A percentile compares a stretch with the other conserved stretches of the same genome.
phyloP scores from a whole-genome alignment of 1,140 invertebrate species.

The Caerostris extrusa region DNA sequence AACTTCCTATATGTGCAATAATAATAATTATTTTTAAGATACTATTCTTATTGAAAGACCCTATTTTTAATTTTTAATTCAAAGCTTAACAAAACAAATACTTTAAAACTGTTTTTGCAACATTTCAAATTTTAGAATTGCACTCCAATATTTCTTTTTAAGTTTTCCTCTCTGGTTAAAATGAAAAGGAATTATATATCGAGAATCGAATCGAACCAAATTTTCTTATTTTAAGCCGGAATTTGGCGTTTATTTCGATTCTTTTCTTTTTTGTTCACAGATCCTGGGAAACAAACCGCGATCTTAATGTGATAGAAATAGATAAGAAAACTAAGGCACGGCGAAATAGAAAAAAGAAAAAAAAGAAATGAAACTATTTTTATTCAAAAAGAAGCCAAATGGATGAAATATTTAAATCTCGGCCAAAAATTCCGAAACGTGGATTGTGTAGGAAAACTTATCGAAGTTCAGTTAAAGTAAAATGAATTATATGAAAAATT shows the following conservation, averaged over 20 bases:
- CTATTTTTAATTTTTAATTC: too few species aligned
- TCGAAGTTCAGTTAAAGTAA: not conserved
- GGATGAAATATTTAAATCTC: slow-evolving; percentile 56
- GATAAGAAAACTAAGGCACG: not conserved
- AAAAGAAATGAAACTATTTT: not conserved
- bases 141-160: too few species aligned
- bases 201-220: not conserved
- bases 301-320: slow-evolving; percentile 49
- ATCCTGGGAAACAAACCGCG: not conserved
- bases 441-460: not conserved
- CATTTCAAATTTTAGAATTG: too few species aligned
- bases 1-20: too few species aligned
- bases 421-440: slow-evolving; percentile 8
- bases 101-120: too few species aligned
- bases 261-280: not conserved
- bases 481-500: not conserved
- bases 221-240: not conserved
- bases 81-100: too few species aligned
- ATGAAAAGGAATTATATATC: not conserved
- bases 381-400: slow-evolving; percentile 26
- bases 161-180: too few species aligned
- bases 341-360: not conserved
- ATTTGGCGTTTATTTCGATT: not conserved
- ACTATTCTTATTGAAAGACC: too few species aligned
- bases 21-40: too few species aligned